phyloP scores from a whole-genome alignment of 2,888 invertebrate species.

The Lasioglossum morio region DNA sequence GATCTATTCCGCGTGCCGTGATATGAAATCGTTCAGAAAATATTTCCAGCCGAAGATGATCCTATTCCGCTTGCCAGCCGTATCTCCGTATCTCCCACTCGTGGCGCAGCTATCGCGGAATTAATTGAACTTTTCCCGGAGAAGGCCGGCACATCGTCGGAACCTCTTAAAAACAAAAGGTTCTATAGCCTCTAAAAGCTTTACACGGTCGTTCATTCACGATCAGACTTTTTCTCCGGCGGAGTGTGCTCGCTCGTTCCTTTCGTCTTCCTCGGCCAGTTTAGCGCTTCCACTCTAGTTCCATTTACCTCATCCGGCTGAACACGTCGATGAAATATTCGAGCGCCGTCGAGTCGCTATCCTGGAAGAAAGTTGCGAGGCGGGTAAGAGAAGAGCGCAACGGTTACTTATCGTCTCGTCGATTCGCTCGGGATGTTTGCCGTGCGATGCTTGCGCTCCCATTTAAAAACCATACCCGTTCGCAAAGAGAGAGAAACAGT shows the following conservation, averaged over 20 bases:
- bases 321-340: constrained; percentile 57
- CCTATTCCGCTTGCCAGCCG: not conserved
- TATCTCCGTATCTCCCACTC: not conserved
- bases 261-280: not conserved
- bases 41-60: not conserved
- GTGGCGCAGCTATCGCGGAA: constrained; percentile 15
- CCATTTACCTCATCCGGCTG: constrained; percentile 31
- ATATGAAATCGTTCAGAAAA: not conserved
- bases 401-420: constrained; percentile 56
- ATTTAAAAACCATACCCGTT: constrained; percentile 53
- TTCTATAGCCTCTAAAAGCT: constrained; percentile 40
- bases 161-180: constrained; percentile 29
- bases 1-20: not conserved
- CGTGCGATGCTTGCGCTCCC: constrained; percentile 48
- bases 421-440: constrained; percentile 45
- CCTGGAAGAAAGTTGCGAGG: constrained; percentile 13
- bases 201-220: constrained; percentile 45
- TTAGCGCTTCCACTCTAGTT: constrained; percentile 27
- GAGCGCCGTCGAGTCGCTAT: constrained; percentile 9
- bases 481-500: constrained; percentile 37
- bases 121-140: constrained; percentile 37
- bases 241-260: not conserved
- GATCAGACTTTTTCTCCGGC: constrained; percentile 23
- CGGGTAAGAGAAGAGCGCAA: constrained; percentile 50
- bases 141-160: constrained; percentile 5